Evolutionary conservation across 2,113 vertebrate genomes (phyloP), one percentile per base, ranked within the genome.

Genomic region (Mastomys natalensis): DNA sequence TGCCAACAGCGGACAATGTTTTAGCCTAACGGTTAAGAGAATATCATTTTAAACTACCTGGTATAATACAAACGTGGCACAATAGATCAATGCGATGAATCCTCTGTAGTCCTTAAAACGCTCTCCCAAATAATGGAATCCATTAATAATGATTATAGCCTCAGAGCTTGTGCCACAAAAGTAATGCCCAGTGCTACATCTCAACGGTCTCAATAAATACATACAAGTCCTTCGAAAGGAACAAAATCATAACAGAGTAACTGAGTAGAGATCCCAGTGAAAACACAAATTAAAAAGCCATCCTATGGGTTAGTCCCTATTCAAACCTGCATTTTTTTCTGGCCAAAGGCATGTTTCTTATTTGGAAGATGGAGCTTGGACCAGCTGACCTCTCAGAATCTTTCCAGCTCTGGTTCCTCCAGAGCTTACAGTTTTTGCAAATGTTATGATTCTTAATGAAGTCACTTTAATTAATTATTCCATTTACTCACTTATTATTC

Each of bases 1-100:
- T 97, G 98, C 98, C 98, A 98, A 97, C 80, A 90, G n/a, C 85
- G 93, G 96, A 96, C 97, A 96, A 95, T 95, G 97, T 98, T 98
- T 92, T 94, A 94, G 95, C 80, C 89, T 96, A 95, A 96, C 89
- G 90, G 98, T 97, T 93, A 95, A 16, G 6, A 97, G 68, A 7
- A 7, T 92, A 94, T 98, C 94, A 89, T 96, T 98, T 97, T 72
- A 60, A 96, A 96, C 97, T 95, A 96, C 85, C 96, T 96, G 92
- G 82, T 96, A 86, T 64, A 73, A 85, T n/a, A 77, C 29, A 97
- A 96, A 98, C 88, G 51, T 78, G 73, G 90, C 66, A 97, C 5
- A 40, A 97, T 94, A 80, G 58, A 97, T 45, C 92, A 95, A 98
- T 90, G 91, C 89, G 86, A 96, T 8, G 24, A 68, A 66, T 90